Conservation (phyloP, 1,140 invertebrate species). For the Camponotus vicinus region DNA sequence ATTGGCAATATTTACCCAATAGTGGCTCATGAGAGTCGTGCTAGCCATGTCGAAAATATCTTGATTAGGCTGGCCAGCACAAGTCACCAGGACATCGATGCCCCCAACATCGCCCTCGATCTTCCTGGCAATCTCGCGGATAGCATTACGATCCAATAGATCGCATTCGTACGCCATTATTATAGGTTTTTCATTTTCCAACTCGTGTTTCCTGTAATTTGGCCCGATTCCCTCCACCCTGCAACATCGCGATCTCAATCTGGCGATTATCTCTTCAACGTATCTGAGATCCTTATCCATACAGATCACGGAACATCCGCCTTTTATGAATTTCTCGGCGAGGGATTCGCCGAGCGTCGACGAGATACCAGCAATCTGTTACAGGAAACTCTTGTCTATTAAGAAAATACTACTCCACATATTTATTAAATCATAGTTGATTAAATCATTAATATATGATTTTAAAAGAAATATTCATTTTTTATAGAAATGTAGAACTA, state of each 20-base stretch:
- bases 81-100: slow-evolving; percentile 84
- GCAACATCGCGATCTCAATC: slow-evolving; percentile 68
- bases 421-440: neutral
- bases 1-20: slow-evolving; percentile 77
- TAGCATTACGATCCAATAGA: slow-evolving; percentile 75
- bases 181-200: neutral
- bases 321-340: slow-evolving; percentile 80
- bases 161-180: slow-evolving; percentile 77
- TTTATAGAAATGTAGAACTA: neutral
- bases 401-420: neutral
- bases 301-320: slow-evolving; percentile 82
- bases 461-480: neutral
- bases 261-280: slow-evolving; percentile 70
- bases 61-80: slow-evolving; percentile 71
- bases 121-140: slow-evolving; percentile 75
- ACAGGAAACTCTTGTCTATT: neutral
- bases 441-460: neutral
- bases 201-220: slow-evolving; percentile 62
- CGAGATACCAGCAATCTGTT: slow-evolving; percentile 81
- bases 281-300: slow-evolving; percentile 77
- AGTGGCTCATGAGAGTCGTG: slow-evolving; percentile 83
- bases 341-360: slow-evolving; percentile 79
- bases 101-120: slow-evolving; percentile 80
- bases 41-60: slow-evolving; percentile 79
- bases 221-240: slow-evolving; percentile 64